Evolutionary conservation across 2,888 invertebrate species (phyloP), one percentile per base, ranked within the genome.

Genomic region (Rutpela maculata): DNA sequence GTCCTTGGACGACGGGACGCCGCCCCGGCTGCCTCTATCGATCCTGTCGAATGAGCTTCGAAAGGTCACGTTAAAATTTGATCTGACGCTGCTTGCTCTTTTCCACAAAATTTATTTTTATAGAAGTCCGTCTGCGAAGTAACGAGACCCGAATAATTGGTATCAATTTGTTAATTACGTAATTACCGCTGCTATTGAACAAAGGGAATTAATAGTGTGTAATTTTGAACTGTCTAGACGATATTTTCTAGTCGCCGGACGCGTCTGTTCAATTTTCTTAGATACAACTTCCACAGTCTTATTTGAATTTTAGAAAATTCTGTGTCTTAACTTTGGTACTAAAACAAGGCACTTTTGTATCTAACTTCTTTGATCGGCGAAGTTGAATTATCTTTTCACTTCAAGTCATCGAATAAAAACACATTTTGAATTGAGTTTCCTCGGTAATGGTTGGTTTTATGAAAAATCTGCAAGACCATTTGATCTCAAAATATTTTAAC

Each of bases 1-100:
- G 81, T 79, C 83, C 83, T 83, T 83, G 83, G 82, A 17, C 73
- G 72, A 56, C 73, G 76, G 72, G 72, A 82, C 80, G 81, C 80
- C 82, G 82, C 83, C 80, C 82, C 81, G 80, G 38, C 63, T 63
- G 72, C 72, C 72, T 72, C 50, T 72, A 72, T 72, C 72, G 72
- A 72, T 72, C 63, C 26, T 55, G 72, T 63, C 72, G 72, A 63
- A 63, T 69, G 69, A 18, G 69, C 69, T 69, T 69, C 69, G 43
- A 70, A 70, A 70, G 70, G 70, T 70, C 70, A 70, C 70, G 60
- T 60, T 43, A 50, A 43, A 60, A 70, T 60, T 70, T 69, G 69
- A 69, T 70, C 60, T 19, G 19, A 22, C 59, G 18, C 10, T 12
- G 38, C 38, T 38, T 59, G 60, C 70, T 59, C 70, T 69, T 38